These are phyloP conservation scores for Alosa sapidissima DNA, from an alignment of 2,797 vertebrate species.

Conservation along the genomic window DNA sequence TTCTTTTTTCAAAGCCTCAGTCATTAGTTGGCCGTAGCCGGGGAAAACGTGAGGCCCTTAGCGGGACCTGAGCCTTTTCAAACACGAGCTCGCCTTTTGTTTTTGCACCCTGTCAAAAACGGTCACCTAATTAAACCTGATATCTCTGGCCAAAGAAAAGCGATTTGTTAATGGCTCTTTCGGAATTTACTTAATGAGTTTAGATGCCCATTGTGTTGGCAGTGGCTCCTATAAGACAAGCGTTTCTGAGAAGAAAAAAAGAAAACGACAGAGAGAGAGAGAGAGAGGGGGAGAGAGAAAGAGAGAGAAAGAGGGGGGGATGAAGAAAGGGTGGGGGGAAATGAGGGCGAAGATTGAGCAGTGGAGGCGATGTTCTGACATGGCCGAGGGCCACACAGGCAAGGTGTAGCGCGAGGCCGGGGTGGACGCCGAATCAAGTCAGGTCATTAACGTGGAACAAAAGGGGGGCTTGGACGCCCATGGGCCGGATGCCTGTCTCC, in stretches of 20 bases:
- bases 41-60: constrained; percentile 79
- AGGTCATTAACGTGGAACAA: constrained; percentile 81
- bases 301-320: constrained; percentile 32
- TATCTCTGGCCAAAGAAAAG: constrained; percentile 83
- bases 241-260: constrained; percentile 28
- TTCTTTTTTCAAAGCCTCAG: constrained; percentile 76
- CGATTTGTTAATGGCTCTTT: constrained; percentile 92
- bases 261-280: constrained; percentile 51
- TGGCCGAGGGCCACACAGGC: constrained; percentile 70
- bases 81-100: constrained; percentile 89
- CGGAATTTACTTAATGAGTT: constrained; percentile 98
- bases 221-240: constrained; percentile 72
- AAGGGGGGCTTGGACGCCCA: constrained; percentile 63
- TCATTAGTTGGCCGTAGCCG: constrained; percentile 85
- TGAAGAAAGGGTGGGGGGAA: constrained; percentile 37
- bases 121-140: constrained; percentile 97
- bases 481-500: constrained; percentile 63
- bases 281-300: neutral
- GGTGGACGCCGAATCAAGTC: constrained; percentile 64
- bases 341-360: constrained; percentile 69
- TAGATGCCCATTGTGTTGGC: constrained; percentile 88
- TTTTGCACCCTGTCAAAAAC: constrained; percentile 92
- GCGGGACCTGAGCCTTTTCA: constrained; percentile 89
- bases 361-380: constrained; percentile 59
- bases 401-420: constrained; percentile 74